Conservation (phyloP, 2,113 vertebrate genomes). For the Sceloporus undulatus region DNA sequence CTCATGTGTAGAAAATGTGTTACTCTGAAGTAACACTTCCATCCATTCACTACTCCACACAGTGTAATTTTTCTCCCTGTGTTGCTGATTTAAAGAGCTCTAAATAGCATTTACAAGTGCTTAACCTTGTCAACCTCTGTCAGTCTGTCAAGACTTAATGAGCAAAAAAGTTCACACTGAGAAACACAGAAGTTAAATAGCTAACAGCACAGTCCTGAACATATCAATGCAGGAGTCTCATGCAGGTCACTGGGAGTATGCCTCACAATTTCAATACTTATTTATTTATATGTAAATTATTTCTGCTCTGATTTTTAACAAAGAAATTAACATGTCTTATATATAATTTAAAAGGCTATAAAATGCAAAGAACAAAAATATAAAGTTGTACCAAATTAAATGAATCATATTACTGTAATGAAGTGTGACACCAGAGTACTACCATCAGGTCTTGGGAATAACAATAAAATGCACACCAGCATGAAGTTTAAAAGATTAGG, state of each 20-base stretch:
- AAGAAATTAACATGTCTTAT: neutral
- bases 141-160: constrained; percentile 14
- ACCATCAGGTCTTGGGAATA: neutral
- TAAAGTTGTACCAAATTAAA: neutral
- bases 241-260: neutral
- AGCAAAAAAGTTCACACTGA: constrained; percentile 15
- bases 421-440: neutral
- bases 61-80: constrained; percentile 25
- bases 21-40: constrained; percentile 45
- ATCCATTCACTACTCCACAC: constrained; percentile 39
- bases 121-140: constrained; percentile 14
- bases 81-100: constrained; percentile 28
- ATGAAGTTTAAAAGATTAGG: neutral
- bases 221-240: neutral
- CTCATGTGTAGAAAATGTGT: constrained; percentile 56
- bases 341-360: neutral
- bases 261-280: neutral
- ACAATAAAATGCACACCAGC: neutral
- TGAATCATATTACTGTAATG: neutral
- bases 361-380: neutral
- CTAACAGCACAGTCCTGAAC: neutral
- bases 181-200: neutral
- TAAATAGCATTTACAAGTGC: constrained; percentile 13
- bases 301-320: constrained; percentile 9
- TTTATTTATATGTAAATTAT: neutral